Evolutionary conservation across 1,140 invertebrate genomes (phyloP).

Genomic region (Papilio polytes): DNA sequence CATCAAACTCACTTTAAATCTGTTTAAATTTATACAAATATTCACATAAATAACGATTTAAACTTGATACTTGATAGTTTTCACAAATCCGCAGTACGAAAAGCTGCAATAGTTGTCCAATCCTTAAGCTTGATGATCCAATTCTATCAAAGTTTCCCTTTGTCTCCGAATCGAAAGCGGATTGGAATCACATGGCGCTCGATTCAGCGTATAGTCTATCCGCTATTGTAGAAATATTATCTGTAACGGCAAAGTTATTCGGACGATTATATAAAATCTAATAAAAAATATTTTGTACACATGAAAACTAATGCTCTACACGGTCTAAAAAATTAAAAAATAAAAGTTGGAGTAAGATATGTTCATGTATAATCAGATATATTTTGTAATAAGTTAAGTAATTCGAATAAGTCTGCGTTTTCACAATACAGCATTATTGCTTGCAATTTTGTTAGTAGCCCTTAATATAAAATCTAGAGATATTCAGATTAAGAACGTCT

Average conservation of each 20-base stretch:
- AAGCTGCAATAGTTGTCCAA: constrained; percentile 56
- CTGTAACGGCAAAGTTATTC: background rate
- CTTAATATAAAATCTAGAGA: background rate
- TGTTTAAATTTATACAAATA: constrained; percentile 8
- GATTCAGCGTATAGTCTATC: constrained; percentile 59
- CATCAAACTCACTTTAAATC: constrained; percentile 31
- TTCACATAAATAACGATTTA: constrained; percentile 2
- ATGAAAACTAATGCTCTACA: no score
- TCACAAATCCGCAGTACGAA: constrained; percentile 34
- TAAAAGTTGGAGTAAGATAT: no score
- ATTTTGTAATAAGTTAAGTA: background rate
- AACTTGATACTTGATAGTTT: constrained; percentile 21
- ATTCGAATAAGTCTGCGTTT: background rate
- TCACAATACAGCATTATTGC: background rate
- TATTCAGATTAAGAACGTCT: background rate
- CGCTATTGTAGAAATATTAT: constrained; percentile 45
- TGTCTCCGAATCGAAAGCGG: constrained; percentile 68
- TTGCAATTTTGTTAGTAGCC: background rate
- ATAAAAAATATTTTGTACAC: no score
- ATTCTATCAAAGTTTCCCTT: constrained; percentile 71
- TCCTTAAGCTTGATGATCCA: constrained; percentile 67
- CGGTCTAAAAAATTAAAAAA: no score
- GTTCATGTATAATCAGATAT: background rate
- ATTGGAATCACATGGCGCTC: constrained; percentile 61
- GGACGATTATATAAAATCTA: background rate